A percentile compares a stretch with the other conserved stretches of the same genome.
Conservation (phyloP, 2,888 invertebrate genomes). For the Aleiodes testaceus region DNA sequence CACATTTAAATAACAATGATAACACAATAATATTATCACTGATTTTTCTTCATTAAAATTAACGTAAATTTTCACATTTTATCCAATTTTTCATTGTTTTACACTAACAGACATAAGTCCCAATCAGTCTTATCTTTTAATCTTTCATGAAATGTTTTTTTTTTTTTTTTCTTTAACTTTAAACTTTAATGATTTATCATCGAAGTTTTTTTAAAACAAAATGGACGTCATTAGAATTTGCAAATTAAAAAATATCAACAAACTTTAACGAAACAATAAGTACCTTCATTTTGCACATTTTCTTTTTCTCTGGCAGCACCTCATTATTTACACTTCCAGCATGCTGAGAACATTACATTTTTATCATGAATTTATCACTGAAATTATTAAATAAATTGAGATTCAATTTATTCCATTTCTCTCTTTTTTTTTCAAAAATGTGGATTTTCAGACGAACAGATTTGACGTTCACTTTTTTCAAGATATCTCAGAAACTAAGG, state of each 20-base stretch:
- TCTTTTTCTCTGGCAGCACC: background rate
- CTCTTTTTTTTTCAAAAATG: no score
- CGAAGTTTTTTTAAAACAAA: background rate
- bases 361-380: no score
- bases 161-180: background rate
- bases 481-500: no score
- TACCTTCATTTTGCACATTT: background rate
- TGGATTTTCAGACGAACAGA: no score
- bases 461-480: no score
- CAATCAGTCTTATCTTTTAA: slow-evolving; percentile 34
- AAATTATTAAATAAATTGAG: no score
- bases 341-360: no score
- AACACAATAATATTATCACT: background rate
- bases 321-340: no score
- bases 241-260: background rate
- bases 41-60: slow-evolving; percentile 9
- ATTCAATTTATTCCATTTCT: no score
- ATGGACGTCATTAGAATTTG: background rate
- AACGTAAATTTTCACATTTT: no score
- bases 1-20: background rate
- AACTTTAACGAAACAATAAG: no score
- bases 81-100: slow-evolving; percentile 8
- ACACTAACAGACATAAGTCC: background rate
- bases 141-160: background rate
- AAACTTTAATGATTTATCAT: background rate